These are phyloP conservation scores for Drosophila conformis DNA, from an alignment of 2,888 invertebrate species.

Conservation along the genomic window DNA sequence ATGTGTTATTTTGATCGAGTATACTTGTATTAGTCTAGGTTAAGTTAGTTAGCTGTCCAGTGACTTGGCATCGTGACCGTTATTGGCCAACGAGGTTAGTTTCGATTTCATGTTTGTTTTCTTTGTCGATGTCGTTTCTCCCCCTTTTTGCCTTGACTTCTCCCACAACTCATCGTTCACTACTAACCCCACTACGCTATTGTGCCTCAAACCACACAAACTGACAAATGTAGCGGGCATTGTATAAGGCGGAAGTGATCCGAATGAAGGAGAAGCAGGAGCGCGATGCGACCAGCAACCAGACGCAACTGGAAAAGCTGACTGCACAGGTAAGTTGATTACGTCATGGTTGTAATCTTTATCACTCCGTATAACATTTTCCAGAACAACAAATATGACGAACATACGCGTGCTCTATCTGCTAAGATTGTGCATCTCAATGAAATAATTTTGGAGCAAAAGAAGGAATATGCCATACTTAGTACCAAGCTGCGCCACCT, in stretches of 20 bases:
- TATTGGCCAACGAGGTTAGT: background rate
- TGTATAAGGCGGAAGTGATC: conserved; percentile 83
- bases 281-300: conserved; percentile 70
- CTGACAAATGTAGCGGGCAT: conserved; percentile 77
- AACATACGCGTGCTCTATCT: conserved; percentile 81
- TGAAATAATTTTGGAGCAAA: conserved; percentile 82
- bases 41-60: background rate
- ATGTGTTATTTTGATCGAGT: background rate
- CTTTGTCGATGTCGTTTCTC: conserved; percentile 4
- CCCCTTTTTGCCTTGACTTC: conserved; percentile 1
- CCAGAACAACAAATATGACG: conserved; percentile 82
- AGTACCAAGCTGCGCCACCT: conserved; percentile 81
- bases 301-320: conserved; percentile 70
- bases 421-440: conserved; percentile 83
- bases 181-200: conserved; percentile 30
- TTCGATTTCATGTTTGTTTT: conserved; percentile 8
- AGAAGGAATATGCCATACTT: conserved; percentile 83
- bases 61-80: background rate
- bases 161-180: conserved; percentile 1
- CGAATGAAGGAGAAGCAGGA: conserved; percentile 84
- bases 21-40: background rate
- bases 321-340: conserved; percentile 73
- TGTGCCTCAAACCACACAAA: conserved; percentile 27
- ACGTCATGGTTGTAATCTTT: background rate
- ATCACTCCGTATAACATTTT: background rate